Percentiles rank a stretch among this genome's conserved stretches.
These are phyloP conservation scores for Misgurnus mizolepis DNA, from an alignment of 2,113 vertebrate genomes.

Conservation along the genomic window DNA sequence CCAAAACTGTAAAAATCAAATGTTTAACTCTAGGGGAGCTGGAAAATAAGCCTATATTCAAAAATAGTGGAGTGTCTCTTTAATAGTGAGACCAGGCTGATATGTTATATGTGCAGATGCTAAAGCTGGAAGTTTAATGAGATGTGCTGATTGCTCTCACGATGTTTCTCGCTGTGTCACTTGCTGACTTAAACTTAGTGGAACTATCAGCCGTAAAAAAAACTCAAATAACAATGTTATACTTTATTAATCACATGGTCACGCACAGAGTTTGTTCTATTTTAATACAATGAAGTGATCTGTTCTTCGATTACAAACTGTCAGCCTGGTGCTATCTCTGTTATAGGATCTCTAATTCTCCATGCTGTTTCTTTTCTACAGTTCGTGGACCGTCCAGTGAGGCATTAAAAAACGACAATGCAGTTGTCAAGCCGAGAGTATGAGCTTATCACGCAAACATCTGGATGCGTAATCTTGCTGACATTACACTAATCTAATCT, in stretches of 20 bases:
- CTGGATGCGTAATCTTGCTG: constrained; percentile 2
- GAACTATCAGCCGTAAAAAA: neutral
- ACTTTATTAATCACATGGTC: neutral
- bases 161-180: neutral
- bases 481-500: constrained; percentile 6
- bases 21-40: too few species aligned
- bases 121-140: constrained; percentile 17
- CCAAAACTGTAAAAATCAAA: too few species aligned
- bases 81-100: neutral
- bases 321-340: neutral
- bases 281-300: constrained; percentile 4
- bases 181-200: neutral
- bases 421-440: constrained; percentile 1
- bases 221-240: neutral
- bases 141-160: constrained; percentile 17
- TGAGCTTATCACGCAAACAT: constrained; percentile 9
- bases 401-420: constrained; percentile 15
- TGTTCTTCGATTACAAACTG: constrained; percentile 1
- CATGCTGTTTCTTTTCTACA: neutral
- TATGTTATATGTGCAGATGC: constrained; percentile 12
- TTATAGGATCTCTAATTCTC: neutral
- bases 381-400: neutral
- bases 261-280: constrained; percentile 1
- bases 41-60: too few species aligned
- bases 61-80: too few species aligned